A percentile compares a stretch with the other conserved stretches of the same genome.
Conservation (phyloP, 2,113 vertebrate species). For the Saguinus midas region DNA sequence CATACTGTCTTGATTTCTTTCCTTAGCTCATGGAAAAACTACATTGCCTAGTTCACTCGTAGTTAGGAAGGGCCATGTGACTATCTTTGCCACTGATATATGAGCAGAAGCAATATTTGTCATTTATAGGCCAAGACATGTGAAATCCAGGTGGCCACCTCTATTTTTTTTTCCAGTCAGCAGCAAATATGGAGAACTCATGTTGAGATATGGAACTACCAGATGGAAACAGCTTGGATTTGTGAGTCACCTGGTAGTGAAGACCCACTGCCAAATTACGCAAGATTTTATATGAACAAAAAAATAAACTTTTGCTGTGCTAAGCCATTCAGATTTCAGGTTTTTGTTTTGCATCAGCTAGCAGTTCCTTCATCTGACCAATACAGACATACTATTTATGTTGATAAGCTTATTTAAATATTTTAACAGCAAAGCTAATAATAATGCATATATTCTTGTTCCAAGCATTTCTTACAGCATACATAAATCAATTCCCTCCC, state of each 20-base stretch:
- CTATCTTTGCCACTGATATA: not conserved
- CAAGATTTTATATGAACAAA: not conserved
- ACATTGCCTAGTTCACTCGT: not conserved
- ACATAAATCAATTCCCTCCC: not conserved
- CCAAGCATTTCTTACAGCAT: not conserved
- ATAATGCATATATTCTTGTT: not conserved
- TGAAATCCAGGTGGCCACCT: not conserved
- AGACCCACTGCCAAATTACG: not conserved
- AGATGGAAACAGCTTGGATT: not conserved
- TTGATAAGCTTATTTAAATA: not conserved
- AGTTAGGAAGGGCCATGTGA: not conserved
- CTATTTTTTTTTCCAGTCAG: not conserved
- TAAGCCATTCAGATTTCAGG: not conserved
- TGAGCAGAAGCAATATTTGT: not conserved
- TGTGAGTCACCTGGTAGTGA: not conserved
- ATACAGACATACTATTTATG: not conserved
- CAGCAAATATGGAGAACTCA: not conserved
- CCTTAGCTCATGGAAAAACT: not conserved
- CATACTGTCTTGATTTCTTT: not conserved
- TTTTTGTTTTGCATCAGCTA: slow-evolving; percentile 1
- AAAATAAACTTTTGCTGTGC: not conserved
- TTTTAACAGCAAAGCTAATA: not conserved
- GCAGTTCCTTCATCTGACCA: not conserved
- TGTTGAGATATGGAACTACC: not conserved
- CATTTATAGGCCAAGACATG: not conserved